Conservation (phyloP, 30 jellyfish, hydroid and myxozoan species). For the Mastigias papua region DNA sequence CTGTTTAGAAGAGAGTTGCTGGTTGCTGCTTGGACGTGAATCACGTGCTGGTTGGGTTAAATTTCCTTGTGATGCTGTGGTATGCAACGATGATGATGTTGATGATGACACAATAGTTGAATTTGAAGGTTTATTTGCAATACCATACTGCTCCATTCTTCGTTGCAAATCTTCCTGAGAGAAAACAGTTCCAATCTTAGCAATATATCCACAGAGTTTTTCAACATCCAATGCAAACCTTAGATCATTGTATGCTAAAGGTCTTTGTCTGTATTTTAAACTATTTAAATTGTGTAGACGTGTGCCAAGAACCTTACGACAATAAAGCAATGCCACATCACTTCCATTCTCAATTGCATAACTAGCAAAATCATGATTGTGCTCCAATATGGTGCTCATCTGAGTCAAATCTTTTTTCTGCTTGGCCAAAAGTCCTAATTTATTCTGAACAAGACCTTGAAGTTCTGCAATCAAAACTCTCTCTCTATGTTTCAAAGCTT, state of each 20-base stretch:
- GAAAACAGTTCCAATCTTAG: slow-evolving; percentile 86
- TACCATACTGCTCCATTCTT: slow-evolving; percentile 75
- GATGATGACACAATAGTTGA: slow-evolving; percentile 10
- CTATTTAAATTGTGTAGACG: slow-evolving; percentile 94
- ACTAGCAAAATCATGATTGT: slow-evolving; percentile 96
- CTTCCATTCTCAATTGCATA: slow-evolving; percentile 97
- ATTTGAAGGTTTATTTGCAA: neutral
- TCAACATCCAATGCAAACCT: slow-evolving; percentile 88
- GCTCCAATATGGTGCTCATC: slow-evolving; percentile 93
- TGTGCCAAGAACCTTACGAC: slow-evolving; percentile 94
- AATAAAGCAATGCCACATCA: slow-evolving; percentile 89
- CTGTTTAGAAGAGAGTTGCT: neutral
- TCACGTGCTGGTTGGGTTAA: neutral
- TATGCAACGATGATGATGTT: slow-evolving; percentile 25
- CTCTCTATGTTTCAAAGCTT: slow-evolving; percentile 81
- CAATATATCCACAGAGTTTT: slow-evolving; percentile 75
- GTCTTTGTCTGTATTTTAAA: slow-evolving; percentile 91
- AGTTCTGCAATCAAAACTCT: slow-evolving; percentile 83
- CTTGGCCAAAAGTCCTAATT: slow-evolving; percentile 83
- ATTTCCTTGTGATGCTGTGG: neutral
- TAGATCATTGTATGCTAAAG: slow-evolving; percentile 85
- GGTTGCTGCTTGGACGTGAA: neutral
- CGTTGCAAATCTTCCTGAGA: slow-evolving; percentile 97
- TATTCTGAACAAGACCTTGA: slow-evolving; percentile 77
- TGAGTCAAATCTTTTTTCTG: slow-evolving; percentile 95